Base-by-base conservation (phyloP, 2,888 invertebrate genomes). In the Cinara cedri region DNA sequence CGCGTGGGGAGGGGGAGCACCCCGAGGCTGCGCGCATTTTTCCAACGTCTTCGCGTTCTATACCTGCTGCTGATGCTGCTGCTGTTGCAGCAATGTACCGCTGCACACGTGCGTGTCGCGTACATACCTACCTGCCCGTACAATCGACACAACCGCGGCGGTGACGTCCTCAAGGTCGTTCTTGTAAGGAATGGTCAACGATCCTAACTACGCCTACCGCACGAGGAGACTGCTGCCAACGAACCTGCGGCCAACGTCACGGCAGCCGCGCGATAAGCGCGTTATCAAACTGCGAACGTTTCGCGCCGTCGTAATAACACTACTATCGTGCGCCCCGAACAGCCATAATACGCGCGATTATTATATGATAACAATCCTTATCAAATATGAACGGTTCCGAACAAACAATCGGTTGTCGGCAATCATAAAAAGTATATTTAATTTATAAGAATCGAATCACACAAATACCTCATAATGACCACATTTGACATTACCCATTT, bases 121-220 rank as follows among this genome's bases (percentile, higher is more conserved):
- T 26, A 34, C 26, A 6, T n/a, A n/a, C 42, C n/a, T 42, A 16
- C 60, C 62, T 13, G 46, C 6, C 46, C 6, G 46, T 1, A 10
- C 10, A 55, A 26, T 16, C n/a, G 13, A 3, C 26, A 2, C 49
- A 6, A 49, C 60, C 57, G 46, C 24, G 26, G 34, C 34, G 34
- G 34, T 34, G 49, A 72, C 72, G 46, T 60, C 60, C 72, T 72
- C 72, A 72, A 72, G 72, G 72, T 34, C 72, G 72, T 72, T 72
- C 72, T 72, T 62, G 60, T 72, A 72, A 34, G 72, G 72, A 19
- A 72, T 72, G 60, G 72, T 72, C 72, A 72, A 72, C 60, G 72
- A 34, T 72, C 49, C 34, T 26, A 60, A 34, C 60, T 60, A 14
- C 60, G 42, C 71, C 54, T 11, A 21, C 57, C 9, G 1, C 55